phyloP scores from a whole-genome alignment of 1,140 invertebrate genomes.

The Drosophila arizonae region DNA sequence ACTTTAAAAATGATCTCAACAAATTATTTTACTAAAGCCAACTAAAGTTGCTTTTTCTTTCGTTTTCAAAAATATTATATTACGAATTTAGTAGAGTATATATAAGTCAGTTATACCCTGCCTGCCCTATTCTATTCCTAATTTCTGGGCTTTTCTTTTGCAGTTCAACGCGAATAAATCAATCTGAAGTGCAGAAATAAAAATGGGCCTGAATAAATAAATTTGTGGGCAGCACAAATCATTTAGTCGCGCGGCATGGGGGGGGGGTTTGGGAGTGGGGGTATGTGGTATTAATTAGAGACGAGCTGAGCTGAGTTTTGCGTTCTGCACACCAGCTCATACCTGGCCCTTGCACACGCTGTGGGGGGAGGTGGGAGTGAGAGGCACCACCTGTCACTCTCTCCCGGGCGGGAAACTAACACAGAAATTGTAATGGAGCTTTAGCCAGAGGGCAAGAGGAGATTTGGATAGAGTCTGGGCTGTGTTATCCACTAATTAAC shows the following conservation, averaged over 20 bases:
- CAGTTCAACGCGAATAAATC: slow-evolving; percentile 41
- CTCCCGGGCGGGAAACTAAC: slow-evolving; percentile 52
- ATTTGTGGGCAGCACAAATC: slow-evolving; percentile 39
- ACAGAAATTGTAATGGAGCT: slow-evolving; percentile 74
- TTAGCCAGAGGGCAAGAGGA: neutral
- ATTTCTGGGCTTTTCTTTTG: slow-evolving; percentile 14
- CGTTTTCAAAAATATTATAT: no score
- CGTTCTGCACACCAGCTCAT: slow-evolving; percentile 35
- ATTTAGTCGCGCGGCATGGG: slow-evolving; percentile 1
- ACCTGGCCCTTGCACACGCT: neutral
- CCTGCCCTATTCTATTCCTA: slow-evolving; percentile 5
- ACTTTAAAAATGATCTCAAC: no score
- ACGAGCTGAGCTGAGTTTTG: slow-evolving; percentile 21
- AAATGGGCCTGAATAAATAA: slow-evolving; percentile 38
- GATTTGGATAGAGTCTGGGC: slow-evolving; percentile 19
- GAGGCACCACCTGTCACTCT: slow-evolving; percentile 61
- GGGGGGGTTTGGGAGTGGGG: neutral
- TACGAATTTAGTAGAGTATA: neutral
- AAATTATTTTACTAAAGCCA: no score
- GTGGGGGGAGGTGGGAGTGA: neutral
- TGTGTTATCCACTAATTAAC: slow-evolving; percentile 77
- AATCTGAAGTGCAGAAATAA: slow-evolving; percentile 42
- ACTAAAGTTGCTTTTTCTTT: no score
- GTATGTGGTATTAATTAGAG: slow-evolving; percentile 65
- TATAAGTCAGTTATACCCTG: neutral